Evolutionary conservation across 2,888 invertebrate genomes (phyloP), one percentile per base, ranked within the genome.

Genomic region (Muschampia plurimacula): DNA sequence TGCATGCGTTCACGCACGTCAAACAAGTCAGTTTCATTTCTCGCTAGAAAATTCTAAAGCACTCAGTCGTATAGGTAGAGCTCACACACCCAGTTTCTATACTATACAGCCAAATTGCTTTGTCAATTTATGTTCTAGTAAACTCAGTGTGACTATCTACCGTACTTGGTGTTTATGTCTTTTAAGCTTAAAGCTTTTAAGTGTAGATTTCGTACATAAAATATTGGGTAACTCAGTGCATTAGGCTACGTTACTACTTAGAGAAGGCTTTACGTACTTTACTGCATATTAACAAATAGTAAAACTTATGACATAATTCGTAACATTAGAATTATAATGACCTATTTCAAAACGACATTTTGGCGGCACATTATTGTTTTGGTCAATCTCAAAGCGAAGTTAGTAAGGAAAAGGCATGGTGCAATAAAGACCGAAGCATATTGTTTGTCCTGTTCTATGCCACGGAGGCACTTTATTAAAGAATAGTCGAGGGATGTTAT

Each of bases 1-100:
- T 41, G 62, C 63, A 60, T 72, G 59, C 39, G 64, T 64, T 39
- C 60, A 68, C 71, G 60, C 66, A 72, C 52, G 71, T 67, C 66
- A 67, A 72, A 67, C 41, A 52, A 72, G 67, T 67, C 60, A 52
- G 66, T 59, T 39, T n/a, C 46, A 65, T 32, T 39, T 36, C 36
- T 13, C 8, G 36, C 36, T 66, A 49, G n/a, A 12, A 59, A 59
- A 60, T 70, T 70, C 65, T 39, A 57, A 64, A 64, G 52, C 59
- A 39, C 28, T 22, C 22, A 10, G 22, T 22, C 22, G 22, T 28
- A 55, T 52, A 39, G 7, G 8, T 52, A 52, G 52, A 52, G 32
- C 22, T 28, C 22, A 57, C 55, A 57, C 55, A 49, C 49, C 49
- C 49, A 49, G 49, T 49, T 9, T 49, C n/a, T n/a, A n/a, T n/a